These are phyloP conservation scores for Tetrax tetrax DNA, from an alignment of 2,113 vertebrate genomes.

Conservation along the genomic window DNA sequence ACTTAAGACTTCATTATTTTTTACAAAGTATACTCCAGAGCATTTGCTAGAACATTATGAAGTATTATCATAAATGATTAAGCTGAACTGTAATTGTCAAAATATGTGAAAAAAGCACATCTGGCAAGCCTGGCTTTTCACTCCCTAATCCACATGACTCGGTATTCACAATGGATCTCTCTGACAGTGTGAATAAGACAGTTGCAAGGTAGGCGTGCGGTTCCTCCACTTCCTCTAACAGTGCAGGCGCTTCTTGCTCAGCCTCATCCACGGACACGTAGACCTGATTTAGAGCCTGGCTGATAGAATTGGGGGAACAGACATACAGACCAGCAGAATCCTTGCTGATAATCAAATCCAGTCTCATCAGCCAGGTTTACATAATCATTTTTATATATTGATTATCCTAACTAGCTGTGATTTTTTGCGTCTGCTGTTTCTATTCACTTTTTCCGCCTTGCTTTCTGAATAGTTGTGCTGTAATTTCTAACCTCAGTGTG, in stretches of 20 bases:
- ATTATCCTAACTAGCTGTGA: neutral
- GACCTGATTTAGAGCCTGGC: neutral
- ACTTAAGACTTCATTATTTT: conserved; percentile 64
- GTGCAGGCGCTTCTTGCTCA: neutral
- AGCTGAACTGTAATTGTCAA: conserved; percentile 67
- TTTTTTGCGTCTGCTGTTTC: neutral
- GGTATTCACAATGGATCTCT: neutral
- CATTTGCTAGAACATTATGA: conserved; percentile 58
- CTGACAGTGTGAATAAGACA: neutral
- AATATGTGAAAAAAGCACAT: conserved; percentile 70
- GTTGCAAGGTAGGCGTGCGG: neutral
- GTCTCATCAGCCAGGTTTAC: neutral
- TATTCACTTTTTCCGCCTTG: neutral
- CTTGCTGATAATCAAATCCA: neutral
- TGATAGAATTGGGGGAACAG: too few relatives aligned
- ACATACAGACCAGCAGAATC: neutral
- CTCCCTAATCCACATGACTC: conserved; percentile 7
- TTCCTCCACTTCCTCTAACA: neutral
- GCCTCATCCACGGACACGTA: neutral
- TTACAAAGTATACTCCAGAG: conserved; percentile 59
- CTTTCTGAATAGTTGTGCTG: neutral
- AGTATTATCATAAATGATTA: conserved; percentile 71
- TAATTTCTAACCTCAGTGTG: neutral
- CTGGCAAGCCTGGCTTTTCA: conserved; percentile 16
- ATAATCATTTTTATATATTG: neutral